Conservation (phyloP, 1,140 invertebrate species). For the Oryctes rhinoceros region DNA sequence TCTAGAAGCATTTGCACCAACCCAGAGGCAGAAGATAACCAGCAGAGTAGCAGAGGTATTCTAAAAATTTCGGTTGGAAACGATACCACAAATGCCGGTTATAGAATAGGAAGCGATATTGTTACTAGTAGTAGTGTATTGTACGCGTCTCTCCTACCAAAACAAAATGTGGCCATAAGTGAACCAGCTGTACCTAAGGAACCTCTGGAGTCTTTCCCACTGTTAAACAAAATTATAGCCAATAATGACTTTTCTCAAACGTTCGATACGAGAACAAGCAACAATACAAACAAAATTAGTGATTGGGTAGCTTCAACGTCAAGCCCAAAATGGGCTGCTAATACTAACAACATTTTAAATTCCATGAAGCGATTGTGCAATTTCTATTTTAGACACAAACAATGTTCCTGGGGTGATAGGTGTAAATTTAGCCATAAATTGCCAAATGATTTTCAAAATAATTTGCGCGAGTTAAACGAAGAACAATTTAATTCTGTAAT, state of each 20-base stretch:
- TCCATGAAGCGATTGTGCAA: background rate
- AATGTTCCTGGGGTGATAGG: background rate
- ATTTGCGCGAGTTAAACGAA: background rate
- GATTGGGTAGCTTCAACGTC: slow-evolving; percentile 9
- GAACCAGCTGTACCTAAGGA: background rate
- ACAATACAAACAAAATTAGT: background rate
- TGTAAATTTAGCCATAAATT: background rate
- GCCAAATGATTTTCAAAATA: background rate
- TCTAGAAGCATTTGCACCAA: no score
- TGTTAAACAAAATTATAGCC: background rate
- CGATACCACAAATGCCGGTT: no score
- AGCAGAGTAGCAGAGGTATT: no score
- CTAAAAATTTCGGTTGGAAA: no score
- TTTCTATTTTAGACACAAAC: background rate
- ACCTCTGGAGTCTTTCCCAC: background rate
- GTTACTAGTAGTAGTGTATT: background rate
- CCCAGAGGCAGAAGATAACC: no score
- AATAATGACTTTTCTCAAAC: background rate
- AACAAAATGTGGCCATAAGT: background rate
- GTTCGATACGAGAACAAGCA: background rate
- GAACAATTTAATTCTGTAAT: background rate
- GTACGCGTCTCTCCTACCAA: background rate
- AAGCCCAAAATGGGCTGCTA: background rate
- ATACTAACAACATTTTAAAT: background rate
- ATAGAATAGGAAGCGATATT: background rate